These are phyloP conservation scores for Nomia melanderi DNA, from an alignment of 1,140 invertebrate species.

Conservation along the genomic window DNA sequence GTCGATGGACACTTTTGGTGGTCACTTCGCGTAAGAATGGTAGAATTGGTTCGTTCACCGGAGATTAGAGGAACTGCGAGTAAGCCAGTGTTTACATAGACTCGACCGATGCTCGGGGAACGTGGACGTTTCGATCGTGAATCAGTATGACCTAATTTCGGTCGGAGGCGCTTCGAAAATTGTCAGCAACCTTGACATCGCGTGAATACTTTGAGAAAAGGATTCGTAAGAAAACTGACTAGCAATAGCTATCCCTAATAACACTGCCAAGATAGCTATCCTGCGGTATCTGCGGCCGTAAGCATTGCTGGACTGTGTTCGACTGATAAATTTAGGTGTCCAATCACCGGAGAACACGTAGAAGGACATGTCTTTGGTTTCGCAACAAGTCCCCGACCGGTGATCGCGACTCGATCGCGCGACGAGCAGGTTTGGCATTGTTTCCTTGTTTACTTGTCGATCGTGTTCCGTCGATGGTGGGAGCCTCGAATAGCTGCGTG, in stretches of 20 bases:
- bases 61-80: background rate
- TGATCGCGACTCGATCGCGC: constrained; percentile 20
- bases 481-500: constrained; percentile 26
- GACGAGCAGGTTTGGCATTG: constrained; percentile 28
- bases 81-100: constrained; percentile 31
- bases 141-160: constrained; percentile 59
- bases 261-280: constrained; percentile 46
- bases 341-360: no score
- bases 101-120: constrained; percentile 29
- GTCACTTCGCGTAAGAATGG: background rate
- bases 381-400: background rate
- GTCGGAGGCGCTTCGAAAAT: constrained; percentile 11
- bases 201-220: background rate
- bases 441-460: background rate
- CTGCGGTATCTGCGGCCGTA: background rate
- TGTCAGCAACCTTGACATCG: constrained; percentile 1
- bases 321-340: background rate
- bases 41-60: background rate
- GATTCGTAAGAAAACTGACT: constrained; percentile 4
- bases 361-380: background rate
- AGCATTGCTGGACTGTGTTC: no score
- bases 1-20: background rate
- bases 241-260: constrained; percentile 3
- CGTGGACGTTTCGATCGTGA: constrained; percentile 39
- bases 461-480: background rate